These are phyloP conservation scores for Spatulosminthurus flaviceps DNA, from an alignment of 2,888 invertebrate species.

Conservation along the genomic window DNA sequence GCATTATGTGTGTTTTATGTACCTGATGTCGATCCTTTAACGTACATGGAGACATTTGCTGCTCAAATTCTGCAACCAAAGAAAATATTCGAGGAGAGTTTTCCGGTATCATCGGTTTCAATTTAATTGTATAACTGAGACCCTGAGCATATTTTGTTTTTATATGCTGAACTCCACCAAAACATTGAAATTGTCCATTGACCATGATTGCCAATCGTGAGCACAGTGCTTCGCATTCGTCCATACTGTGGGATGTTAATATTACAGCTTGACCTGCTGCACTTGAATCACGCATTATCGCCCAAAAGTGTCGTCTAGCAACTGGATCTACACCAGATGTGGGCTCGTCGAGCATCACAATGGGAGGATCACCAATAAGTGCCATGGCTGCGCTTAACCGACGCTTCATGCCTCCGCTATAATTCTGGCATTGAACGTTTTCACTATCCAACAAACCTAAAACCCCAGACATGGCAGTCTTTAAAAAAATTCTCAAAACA, in stretches of 20 bases:
- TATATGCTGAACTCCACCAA: conserved; percentile 79
- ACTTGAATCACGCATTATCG: conserved; percentile 70
- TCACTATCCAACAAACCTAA: conserved; percentile 51
- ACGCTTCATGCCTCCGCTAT: conserved; percentile 81
- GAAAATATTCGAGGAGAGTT: no score
- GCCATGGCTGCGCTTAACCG: conserved; percentile 81
- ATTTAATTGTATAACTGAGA: conserved; percentile 11
- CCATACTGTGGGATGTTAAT: conserved; percentile 83
- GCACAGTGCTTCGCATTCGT: conserved; percentile 85
- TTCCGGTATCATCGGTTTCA: no score
- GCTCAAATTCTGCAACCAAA: no score
- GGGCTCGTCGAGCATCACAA: conserved; percentile 79
- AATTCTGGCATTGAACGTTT: conserved; percentile 65
- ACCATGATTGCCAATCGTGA: conserved; percentile 81
- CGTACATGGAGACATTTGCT: no score
- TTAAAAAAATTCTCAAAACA: no score
- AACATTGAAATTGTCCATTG: conserved; percentile 76
- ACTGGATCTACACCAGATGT: conserved; percentile 77
- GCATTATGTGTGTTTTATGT: no score
- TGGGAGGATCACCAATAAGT: conserved; percentile 75
- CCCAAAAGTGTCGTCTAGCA: conserved; percentile 74
- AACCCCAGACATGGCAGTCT: no score
- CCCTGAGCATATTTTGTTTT: conserved; percentile 74
- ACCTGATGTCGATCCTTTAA: no score
- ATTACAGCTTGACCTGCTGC: conserved; percentile 71